A percentile compares a stretch with the other conserved stretches of the same genome.
These are phyloP conservation scores for Notoglanidium macrostoma DNA, from an alignment of 2,797 vertebrate genomes.

Conservation along the genomic window DNA sequence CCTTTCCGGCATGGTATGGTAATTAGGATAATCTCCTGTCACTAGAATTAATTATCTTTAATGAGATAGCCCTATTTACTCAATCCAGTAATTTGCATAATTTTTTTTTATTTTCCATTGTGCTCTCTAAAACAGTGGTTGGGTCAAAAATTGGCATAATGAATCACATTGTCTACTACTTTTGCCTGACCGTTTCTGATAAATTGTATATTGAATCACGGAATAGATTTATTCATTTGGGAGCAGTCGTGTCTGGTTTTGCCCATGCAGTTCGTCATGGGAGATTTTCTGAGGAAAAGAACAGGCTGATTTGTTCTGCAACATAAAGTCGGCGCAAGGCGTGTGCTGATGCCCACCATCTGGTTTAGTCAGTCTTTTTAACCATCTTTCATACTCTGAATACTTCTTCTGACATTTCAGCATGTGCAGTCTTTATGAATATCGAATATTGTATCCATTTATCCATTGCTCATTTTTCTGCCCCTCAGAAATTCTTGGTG, in stretches of 20 bases:
- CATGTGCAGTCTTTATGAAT: slow-evolving; percentile 21
- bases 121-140: neutral
- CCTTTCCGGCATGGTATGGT: slow-evolving; percentile 49
- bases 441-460: slow-evolving; percentile 5
- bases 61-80: slow-evolving; percentile 63
- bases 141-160: slow-evolving; percentile 38
- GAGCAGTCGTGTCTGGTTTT: neutral
- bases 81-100: slow-evolving; percentile 65
- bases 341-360: slow-evolving; percentile 9
- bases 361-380: slow-evolving; percentile 3
- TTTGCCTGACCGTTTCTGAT: slow-evolving; percentile 40
- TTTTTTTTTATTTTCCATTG: slow-evolving; percentile 26
- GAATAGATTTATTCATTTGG: slow-evolving; percentile 9
- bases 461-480: slow-evolving; percentile 13
- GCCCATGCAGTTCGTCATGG: neutral
- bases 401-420: slow-evolving; percentile 30
- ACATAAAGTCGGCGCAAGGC: slow-evolving; percentile 7
- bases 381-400: slow-evolving; percentile 7
- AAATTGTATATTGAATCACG: slow-evolving; percentile 5
- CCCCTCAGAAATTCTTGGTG: slow-evolving; percentile 12
- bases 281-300: slow-evolving; percentile 15
- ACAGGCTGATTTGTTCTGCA: slow-evolving; percentile 33
- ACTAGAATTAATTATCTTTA: slow-evolving; percentile 61
- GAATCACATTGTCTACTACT: slow-evolving; percentile 33
- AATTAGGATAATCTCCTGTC: slow-evolving; percentile 51